Percentiles rank a stretch among this genome's conserved stretches.
phyloP scores from a whole-genome alignment of 2,888 invertebrate genomes.

The Trichopoda pennipes region DNA sequence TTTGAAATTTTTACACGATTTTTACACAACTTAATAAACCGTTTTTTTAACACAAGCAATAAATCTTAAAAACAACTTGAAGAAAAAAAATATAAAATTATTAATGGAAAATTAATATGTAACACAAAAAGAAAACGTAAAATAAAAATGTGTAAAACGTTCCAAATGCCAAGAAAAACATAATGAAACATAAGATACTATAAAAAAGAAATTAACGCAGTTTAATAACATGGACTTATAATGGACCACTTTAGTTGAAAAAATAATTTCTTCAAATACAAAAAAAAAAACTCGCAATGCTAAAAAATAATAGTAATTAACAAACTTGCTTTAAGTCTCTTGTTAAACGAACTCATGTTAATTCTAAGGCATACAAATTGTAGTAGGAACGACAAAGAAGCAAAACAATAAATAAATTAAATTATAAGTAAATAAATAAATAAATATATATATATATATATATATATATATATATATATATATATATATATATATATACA shows the following conservation, averaged over 20 bases:
- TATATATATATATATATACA: too few species aligned
- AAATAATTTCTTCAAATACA: background rate
- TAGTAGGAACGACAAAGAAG: background rate
- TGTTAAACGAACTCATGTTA: background rate
- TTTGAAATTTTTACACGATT: background rate
- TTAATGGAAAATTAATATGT: conserved; percentile 30
- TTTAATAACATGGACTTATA: background rate
- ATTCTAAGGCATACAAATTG: background rate
- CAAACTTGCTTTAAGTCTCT: background rate
- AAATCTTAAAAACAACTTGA: background rate
- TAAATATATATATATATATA: background rate
- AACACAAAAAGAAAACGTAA: conserved; percentile 5
- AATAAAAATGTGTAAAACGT: background rate
- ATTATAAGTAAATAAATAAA: background rate
- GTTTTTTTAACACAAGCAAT: background rate
- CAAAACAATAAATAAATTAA: background rate
- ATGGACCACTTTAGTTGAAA: background rate
- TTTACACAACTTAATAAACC: background rate
- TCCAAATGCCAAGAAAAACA: background rate
- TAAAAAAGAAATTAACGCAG: background rate
- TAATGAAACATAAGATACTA: background rate
- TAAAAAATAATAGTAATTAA: background rate
- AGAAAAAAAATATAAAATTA: background rate
- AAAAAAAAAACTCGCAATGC: background rate
- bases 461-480: too few species aligned